phyloP scores from a whole-genome alignment of 2,113 vertebrate species.

The Siniperca knerii region DNA sequence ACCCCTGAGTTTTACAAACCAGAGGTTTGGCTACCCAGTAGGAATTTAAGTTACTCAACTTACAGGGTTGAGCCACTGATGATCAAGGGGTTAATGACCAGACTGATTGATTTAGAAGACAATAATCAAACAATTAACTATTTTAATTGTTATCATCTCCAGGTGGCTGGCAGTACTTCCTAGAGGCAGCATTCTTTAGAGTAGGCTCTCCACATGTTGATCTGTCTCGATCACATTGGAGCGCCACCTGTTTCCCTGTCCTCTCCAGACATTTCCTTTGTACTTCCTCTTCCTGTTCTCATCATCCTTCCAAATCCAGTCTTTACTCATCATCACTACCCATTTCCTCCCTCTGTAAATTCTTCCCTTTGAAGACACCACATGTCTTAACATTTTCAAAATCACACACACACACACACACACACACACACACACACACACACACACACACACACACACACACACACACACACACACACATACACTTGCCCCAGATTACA shows the following conservation, averaged over 20 bases:
- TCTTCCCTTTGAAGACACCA: conserved; percentile 35
- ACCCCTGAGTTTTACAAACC: not conserved
- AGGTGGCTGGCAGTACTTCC: not conserved
- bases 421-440: not conserved
- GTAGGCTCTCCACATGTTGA: conserved; percentile 22
- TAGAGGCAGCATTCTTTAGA: not conserved
- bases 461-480: not conserved
- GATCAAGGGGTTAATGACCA: not conserved
- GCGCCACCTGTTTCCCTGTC: conserved; percentile 63
- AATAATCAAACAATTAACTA: not conserved
- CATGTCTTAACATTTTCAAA: not conserved
- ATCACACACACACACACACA: not conserved
- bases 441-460: not conserved
- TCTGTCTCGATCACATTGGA: conserved; percentile 18
- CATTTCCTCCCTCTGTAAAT: conserved; percentile 17
- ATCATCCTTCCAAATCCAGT: conserved; percentile 19
- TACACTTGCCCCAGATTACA: conserved; percentile 9
- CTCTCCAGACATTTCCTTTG: conserved; percentile 61
- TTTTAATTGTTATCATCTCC: conserved; percentile 11
- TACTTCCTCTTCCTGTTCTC: conserved; percentile 63
- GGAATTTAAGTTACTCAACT: not conserved
- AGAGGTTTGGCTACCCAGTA: not conserved
- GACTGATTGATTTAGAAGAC: conserved; percentile 1
- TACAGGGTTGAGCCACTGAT: not conserved
- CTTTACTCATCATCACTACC: conserved; percentile 7